Conservation (phyloP, 2,797 vertebrate genomes). For the Setipinna tenuifilis region DNA sequence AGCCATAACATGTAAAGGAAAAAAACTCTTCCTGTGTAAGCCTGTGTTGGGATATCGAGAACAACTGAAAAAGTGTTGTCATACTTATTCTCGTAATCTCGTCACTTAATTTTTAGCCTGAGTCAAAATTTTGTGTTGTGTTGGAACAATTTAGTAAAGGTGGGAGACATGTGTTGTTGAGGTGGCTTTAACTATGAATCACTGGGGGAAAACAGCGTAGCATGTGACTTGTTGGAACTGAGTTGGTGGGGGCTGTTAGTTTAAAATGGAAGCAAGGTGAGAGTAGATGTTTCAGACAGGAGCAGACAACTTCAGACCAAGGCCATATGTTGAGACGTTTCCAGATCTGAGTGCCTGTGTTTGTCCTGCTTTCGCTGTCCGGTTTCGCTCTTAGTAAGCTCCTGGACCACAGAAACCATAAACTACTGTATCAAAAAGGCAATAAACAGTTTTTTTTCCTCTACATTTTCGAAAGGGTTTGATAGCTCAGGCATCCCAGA, state of each 20-base stretch:
- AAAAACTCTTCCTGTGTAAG: too few relatives aligned
- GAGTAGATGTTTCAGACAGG: conserved; percentile 6
- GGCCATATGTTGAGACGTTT: conserved; percentile 26
- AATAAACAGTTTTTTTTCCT: conserved; percentile 52
- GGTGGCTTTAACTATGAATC: too few relatives aligned
- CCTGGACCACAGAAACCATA: conserved; percentile 32
- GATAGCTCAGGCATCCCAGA: conserved; percentile 60
- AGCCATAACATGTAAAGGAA: too few relatives aligned
- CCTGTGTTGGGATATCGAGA: too few relatives aligned
- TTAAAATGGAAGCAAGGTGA: not conserved
- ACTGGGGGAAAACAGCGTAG: not conserved
- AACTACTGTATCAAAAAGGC: conserved; percentile 50
- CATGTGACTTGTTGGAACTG: not conserved
- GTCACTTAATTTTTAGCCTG: too few relatives aligned
- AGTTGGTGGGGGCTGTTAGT: not conserved
- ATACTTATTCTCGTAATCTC: too few relatives aligned
- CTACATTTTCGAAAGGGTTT: conserved; percentile 47
- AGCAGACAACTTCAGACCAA: conserved; percentile 29
- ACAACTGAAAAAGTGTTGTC: too few relatives aligned
- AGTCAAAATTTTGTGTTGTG: too few relatives aligned
- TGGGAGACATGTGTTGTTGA: too few relatives aligned
- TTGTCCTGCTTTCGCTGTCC: conserved; percentile 38
- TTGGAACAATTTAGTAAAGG: too few relatives aligned
- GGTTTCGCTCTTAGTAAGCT: conserved; percentile 31
- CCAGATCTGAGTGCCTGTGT: conserved; percentile 33